These are phyloP conservation scores for Drosophila macrothrix DNA, from an alignment of 2,888 invertebrate genomes.

Conservation along the genomic window DNA sequence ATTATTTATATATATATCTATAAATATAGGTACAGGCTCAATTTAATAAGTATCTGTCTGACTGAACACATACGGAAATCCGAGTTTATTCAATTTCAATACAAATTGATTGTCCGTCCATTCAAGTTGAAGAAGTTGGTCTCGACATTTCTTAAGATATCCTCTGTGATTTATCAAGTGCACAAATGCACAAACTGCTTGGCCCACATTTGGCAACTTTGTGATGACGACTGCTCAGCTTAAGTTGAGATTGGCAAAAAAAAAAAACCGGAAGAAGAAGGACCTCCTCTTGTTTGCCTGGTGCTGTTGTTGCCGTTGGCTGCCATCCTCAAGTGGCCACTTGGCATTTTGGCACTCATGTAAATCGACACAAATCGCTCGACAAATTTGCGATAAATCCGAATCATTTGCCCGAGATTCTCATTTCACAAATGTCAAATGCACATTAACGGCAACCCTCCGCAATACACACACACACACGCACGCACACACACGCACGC, in stretches of 20 bases:
- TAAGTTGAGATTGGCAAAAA: slow-evolving; percentile 17
- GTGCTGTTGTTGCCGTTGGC: slow-evolving; percentile 29
- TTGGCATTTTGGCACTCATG: slow-evolving; percentile 79
- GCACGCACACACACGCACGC: neutral
- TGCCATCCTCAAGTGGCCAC: slow-evolving; percentile 73
- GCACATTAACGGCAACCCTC: slow-evolving; percentile 73
- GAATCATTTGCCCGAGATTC: slow-evolving; percentile 78
- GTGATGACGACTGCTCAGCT: slow-evolving; percentile 34
- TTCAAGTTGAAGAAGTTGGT: neutral
- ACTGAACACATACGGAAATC: neutral
- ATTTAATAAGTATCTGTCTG: neutral
- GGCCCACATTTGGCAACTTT: slow-evolving; percentile 26
- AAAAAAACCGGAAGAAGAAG: neutral
- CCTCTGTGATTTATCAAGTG: slow-evolving; percentile 15
- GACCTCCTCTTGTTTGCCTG: slow-evolving; percentile 24
- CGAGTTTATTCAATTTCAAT: slow-evolving; percentile 10
- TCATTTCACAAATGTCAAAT: slow-evolving; percentile 78
- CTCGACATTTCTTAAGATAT: slow-evolving; percentile 8
- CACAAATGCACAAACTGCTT: slow-evolving; percentile 13
- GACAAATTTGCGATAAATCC: slow-evolving; percentile 79
- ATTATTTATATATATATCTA: neutral
- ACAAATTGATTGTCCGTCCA: slow-evolving; percentile 7
- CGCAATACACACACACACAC: slow-evolving; percentile 16
- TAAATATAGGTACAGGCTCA: too few species aligned
- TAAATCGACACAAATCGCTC: slow-evolving; percentile 78